A percentile compares a stretch with the other conserved stretches of the same genome.
Conservation (phyloP, 2,113 vertebrate species). For the Microcebus jonahi region DNA sequence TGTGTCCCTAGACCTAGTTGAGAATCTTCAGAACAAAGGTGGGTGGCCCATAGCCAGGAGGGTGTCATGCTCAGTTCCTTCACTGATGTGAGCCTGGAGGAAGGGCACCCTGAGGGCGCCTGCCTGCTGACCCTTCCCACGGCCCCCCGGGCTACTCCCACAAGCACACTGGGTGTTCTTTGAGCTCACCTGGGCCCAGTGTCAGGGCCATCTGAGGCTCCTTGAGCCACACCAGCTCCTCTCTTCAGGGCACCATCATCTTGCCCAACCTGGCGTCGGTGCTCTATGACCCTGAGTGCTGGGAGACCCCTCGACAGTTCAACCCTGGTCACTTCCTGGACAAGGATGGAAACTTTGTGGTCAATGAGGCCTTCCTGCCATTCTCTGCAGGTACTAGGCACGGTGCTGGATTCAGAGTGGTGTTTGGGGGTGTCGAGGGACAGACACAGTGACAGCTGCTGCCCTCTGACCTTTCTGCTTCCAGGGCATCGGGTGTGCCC, state of each 20-base stretch:
- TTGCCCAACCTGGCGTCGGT: conserved; percentile 41
- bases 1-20: not conserved
- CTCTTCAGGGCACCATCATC: conserved; percentile 46
- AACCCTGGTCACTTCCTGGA: conserved; percentile 83
- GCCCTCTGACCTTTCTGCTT: not conserved
- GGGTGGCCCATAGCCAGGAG: not conserved
- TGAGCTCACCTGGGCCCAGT: not conserved
- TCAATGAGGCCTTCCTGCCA: conserved; percentile 83
- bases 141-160: no score
- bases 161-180: not conserved
- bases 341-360: conserved; percentile 77
- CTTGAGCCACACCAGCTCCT: not conserved
- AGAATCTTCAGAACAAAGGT: not conserved
- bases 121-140: not conserved
- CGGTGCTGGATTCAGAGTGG: not conserved
- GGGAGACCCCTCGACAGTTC: conserved; percentile 68
- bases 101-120: not conserved
- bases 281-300: conserved; percentile 66
- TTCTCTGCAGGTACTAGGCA: conserved; percentile 81
- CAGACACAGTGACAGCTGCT: not conserved
- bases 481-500: conserved; percentile 77
- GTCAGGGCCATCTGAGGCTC: not conserved
- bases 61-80: not conserved
- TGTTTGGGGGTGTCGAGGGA: not conserved
- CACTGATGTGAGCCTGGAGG: not conserved